phyloP scores from a whole-genome alignment of 2,113 vertebrate genomes.

The Hemiprocne comata region DNA sequence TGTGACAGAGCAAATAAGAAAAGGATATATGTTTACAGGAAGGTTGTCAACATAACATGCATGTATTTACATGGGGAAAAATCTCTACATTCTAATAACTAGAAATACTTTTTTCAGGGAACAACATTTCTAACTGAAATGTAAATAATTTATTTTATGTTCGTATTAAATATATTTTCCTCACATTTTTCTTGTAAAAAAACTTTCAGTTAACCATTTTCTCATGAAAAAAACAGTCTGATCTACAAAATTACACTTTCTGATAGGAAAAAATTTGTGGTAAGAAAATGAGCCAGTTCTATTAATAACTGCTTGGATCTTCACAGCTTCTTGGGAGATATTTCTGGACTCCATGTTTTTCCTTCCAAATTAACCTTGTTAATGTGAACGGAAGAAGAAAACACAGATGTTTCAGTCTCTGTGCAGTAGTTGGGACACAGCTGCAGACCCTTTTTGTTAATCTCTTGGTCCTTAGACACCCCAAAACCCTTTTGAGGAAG shows the following conservation, averaged over 20 bases:
- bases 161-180: background rate
- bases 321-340: background rate
- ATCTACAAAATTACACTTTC: background rate
- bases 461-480: background rate
- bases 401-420: background rate
- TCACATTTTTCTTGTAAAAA: background rate
- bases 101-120: background rate
- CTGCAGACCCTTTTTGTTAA: background rate
- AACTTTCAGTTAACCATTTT: background rate
- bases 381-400: background rate
- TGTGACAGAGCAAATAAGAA: constrained; percentile 21
- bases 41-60: background rate
- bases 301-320: background rate
- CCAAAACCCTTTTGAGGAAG: background rate
- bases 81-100: background rate
- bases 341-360: background rate
- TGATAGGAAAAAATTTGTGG: background rate
- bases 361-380: background rate
- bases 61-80: background rate
- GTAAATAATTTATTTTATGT: background rate
- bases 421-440: background rate
- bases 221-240: background rate
- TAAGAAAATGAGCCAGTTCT: background rate
- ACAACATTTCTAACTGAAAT: background rate
- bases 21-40: background rate